A percentile compares a stretch with the other conserved stretches of the same genome.
Conservation (phyloP, 2,888 invertebrate genomes). For the Caenorhabditis sp. region DNA sequence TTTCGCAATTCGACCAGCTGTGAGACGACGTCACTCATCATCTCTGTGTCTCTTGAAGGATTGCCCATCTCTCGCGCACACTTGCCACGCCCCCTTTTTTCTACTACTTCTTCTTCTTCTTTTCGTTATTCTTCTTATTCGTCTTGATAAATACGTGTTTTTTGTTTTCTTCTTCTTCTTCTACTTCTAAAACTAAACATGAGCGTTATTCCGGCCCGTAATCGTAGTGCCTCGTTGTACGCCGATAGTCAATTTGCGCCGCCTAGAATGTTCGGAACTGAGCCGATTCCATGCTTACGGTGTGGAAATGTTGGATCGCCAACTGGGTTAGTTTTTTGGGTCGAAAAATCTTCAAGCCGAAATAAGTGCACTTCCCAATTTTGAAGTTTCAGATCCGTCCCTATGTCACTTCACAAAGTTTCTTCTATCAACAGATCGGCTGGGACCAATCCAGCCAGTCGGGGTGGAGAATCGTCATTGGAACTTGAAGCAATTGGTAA, state of each 20-base stretch:
- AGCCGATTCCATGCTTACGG: conserved; percentile 52
- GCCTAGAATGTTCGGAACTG: conserved; percentile 45
- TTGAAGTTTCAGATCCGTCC: conserved; percentile 60
- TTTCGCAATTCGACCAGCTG: not conserved
- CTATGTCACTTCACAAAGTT: conserved; percentile 64
- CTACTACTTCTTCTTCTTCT: conserved; percentile 4
- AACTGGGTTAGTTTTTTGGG: conserved; percentile 40
- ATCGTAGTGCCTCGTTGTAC: conserved; percentile 40
- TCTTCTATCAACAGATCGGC: conserved; percentile 60
- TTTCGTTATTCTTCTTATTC: conserved; percentile 5
- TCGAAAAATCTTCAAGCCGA: not conserved
- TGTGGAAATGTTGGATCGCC: conserved; percentile 48
- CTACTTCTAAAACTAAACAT: too few species aligned
- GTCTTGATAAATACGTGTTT: too few species aligned
- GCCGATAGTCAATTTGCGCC: conserved; percentile 32
- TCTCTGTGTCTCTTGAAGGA: conserved; percentile 6
- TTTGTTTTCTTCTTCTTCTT: too few species aligned
- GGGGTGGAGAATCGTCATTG: conserved; percentile 54
- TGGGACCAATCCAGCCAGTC: conserved; percentile 42
- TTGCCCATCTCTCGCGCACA: not conserved
- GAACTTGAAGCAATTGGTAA: conserved; percentile 63
- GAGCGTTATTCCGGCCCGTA: conserved; percentile 6
- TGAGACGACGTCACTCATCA: conserved; percentile 6
- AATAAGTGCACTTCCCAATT: too few species aligned
- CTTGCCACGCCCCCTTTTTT: conserved; percentile 1